Conservation (phyloP, 2,113 vertebrate species). For the Bos javanicus region DNA sequence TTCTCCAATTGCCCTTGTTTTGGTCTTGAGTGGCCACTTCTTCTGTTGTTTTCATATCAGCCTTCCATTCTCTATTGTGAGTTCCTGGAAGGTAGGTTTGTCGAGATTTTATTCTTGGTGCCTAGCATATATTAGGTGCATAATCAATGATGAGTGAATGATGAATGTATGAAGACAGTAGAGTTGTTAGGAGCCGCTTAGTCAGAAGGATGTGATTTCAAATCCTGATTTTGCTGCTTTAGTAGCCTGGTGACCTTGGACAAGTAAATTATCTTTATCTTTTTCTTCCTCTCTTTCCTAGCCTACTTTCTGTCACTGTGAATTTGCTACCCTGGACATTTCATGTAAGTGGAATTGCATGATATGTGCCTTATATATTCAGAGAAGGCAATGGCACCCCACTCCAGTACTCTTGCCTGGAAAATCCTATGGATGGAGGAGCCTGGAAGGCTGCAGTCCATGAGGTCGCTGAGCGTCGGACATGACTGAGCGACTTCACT, state of each 20-base stretch:
- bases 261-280: neutral
- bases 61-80: neutral
- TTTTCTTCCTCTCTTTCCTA: neutral
- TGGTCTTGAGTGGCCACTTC: neutral
- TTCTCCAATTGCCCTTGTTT: neutral
- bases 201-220: conserved; percentile 17
- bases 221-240: neutral
- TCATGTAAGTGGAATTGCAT: neutral
- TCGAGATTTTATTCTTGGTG: neutral
- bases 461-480: too few species aligned
- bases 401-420: too few species aligned
- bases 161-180: neutral
- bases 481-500: too few species aligned
- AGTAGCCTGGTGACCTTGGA: neutral
- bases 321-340: neutral
- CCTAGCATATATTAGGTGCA: neutral
- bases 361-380: neutral
- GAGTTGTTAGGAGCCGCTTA: neutral
- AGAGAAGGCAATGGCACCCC: too few species aligned
- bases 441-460: too few species aligned
- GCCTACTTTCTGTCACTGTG: neutral
- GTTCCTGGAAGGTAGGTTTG: neutral
- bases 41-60: neutral
- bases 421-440: too few species aligned
- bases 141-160: neutral